Base-by-base conservation (phyloP, 2,797 vertebrate species). In the Phaenicophaeus curvirostris region DNA sequence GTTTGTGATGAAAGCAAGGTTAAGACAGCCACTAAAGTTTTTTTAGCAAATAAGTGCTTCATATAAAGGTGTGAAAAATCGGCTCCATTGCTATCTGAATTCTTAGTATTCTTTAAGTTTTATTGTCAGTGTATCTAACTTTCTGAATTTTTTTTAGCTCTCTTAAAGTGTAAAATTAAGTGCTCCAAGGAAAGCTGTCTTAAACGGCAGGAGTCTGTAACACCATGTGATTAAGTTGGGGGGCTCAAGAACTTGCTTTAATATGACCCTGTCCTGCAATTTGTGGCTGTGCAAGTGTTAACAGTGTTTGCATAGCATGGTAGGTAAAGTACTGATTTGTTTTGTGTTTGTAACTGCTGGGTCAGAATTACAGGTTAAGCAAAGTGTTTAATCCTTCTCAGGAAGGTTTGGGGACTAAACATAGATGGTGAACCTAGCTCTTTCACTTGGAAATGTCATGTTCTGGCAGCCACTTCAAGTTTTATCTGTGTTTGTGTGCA, bases 1-100 rank as follows among this genome's bases (percentile, higher is more conserved):
- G n/a, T 30, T 16, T 78, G 84, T 91, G 80, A 62, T 54, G 74
- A 92, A 90, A 88, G 74, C 25, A 66, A 61, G 33, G 69, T 74
- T 74, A 79, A 90, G 55, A 55, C 46, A 57, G 15, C 19, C 50
- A 53, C 31, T 58, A 24, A 61, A 27, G 31, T 55, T 76, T 88
- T 88, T 46, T 48, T 72, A 39, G 21, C 53, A 88, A 77, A 44
- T 72, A 85, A 74, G 55, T 2, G 1, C 24, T 77, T 88, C 9
- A 4, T 51, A 16, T 30, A 72, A 80, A 89, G 54, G 21, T 67
- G 61, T 58, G 33, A 83, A 90, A 91, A 55, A 87, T 24, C 9
- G 9, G 0, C 14, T 57, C 80, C 31, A 11, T 25, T 57, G 46
- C 42, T 74, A 1, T 71, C 50, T 9, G 21, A 84, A 13, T 87